These are phyloP conservation scores for Panthera uncia DNA, from an alignment of 2,113 vertebrate species.

Conservation along the genomic window DNA sequence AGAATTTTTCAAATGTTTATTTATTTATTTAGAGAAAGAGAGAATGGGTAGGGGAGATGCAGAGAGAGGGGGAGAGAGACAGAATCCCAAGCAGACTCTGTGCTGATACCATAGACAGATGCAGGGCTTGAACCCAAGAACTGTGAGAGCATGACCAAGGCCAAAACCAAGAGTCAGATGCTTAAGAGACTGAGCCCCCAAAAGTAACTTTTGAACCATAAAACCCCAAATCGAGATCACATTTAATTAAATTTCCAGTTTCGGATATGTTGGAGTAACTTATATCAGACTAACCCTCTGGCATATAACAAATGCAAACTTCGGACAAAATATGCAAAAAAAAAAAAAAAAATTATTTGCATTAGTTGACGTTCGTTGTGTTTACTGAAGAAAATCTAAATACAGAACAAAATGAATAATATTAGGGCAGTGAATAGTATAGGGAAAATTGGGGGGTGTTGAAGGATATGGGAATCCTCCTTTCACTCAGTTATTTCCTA, in stretches of 20 bases:
- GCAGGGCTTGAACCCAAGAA: too few relatives aligned
- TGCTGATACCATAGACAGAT: too few relatives aligned
- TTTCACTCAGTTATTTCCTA: neutral
- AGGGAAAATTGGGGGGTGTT: neutral
- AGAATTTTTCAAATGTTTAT: neutral
- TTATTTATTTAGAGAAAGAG: too few relatives aligned
- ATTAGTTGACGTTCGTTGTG: neutral
- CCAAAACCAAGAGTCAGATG: too few relatives aligned
- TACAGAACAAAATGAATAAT: neutral
- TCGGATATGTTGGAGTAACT: neutral
- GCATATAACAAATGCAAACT: neutral
- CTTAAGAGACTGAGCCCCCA: too few relatives aligned
- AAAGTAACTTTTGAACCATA: neutral
- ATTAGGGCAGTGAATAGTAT: neutral
- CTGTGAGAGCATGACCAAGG: too few relatives aligned
- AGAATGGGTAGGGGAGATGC: too few relatives aligned
- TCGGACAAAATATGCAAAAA: neutral
- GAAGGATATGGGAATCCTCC: neutral
- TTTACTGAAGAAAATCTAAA: neutral
- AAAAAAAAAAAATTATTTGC: neutral
- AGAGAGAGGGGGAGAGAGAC: too few relatives aligned
- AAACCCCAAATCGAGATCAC: neutral
- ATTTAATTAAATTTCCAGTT: constrained; percentile 20
- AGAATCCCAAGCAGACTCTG: too few relatives aligned
- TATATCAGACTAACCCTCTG: neutral